Percentiles rank a stretch among this genome's conserved stretches.
These are phyloP conservation scores for Caenorhabditis panamensis DNA, from an alignment of 2,888 invertebrate genomes.

Conservation along the genomic window DNA sequence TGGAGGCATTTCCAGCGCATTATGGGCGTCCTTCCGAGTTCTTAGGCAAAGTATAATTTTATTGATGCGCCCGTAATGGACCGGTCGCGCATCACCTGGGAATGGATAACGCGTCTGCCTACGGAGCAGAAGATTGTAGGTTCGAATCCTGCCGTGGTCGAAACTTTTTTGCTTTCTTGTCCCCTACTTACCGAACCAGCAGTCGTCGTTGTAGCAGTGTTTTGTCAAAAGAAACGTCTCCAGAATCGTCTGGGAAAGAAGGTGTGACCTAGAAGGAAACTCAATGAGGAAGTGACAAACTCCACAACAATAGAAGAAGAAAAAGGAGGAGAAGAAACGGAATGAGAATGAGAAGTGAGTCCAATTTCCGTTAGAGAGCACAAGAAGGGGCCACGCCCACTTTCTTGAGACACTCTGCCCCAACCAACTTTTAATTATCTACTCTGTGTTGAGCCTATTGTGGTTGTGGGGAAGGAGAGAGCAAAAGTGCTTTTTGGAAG, in stretches of 20 bases:
- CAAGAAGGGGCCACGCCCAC: slow-evolving; percentile 37
- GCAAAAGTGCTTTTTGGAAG: slow-evolving; percentile 17
- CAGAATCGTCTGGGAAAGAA: slow-evolving; percentile 28
- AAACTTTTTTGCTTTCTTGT: not conserved
- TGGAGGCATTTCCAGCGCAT: no score
- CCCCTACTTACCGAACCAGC: slow-evolving; percentile 44
- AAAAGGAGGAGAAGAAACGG: slow-evolving; percentile 22
- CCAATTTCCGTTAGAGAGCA: slow-evolving; percentile 40
- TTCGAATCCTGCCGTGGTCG: slow-evolving; percentile 72
- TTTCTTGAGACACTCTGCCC: slow-evolving; percentile 25
- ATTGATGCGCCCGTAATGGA: no score
- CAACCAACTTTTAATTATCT: slow-evolving; percentile 51
- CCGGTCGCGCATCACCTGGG: no score
- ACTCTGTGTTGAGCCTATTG: slow-evolving; percentile 22
- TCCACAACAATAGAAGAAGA: not conserved
- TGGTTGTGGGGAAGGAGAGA: slow-evolving; percentile 11
- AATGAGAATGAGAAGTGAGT: slow-evolving; percentile 53
- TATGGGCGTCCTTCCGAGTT: no score
- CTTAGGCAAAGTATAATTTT: no score
- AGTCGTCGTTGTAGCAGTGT: slow-evolving; percentile 45
- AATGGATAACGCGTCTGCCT: slow-evolving; percentile 80
- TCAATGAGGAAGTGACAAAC: slow-evolving; percentile 13
- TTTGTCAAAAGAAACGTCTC: slow-evolving; percentile 38
- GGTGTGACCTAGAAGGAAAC: not conserved
- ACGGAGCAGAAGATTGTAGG: slow-evolving; percentile 82